phyloP scores from a whole-genome alignment of 2,888 invertebrate species.

The Troides oblongomaculatus region DNA sequence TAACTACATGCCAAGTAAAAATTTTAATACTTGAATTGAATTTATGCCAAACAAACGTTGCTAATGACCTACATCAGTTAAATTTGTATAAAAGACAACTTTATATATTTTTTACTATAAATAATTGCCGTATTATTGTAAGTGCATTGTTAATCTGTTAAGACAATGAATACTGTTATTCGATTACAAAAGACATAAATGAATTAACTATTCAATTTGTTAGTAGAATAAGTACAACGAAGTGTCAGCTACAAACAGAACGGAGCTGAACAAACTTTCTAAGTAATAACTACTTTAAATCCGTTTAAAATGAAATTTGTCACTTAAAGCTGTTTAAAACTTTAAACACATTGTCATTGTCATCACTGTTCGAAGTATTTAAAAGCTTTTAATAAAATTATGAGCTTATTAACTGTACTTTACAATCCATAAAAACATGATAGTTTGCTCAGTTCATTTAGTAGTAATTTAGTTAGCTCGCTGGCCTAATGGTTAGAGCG shows the following conservation, averaged over 20 bases:
- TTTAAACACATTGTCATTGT: not conserved
- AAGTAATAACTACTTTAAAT: slow-evolving; percentile 18
- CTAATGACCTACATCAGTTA: too few relatives aligned
- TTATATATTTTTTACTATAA: too few relatives aligned
- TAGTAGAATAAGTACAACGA: not conserved
- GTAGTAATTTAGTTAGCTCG: too few relatives aligned
- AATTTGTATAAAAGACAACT: too few relatives aligned
- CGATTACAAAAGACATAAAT: not conserved
- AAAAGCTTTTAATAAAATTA: slow-evolving; percentile 17
- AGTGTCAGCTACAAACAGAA: not conserved
- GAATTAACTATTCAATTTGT: not conserved
- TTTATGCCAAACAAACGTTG: too few relatives aligned
- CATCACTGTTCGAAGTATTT: slow-evolving; percentile 1
- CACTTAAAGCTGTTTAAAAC: slow-evolving; percentile 20
- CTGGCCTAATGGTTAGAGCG: too few relatives aligned
- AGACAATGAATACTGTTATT: too few relatives aligned
- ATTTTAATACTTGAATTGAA: not conserved
- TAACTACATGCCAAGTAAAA: not conserved
- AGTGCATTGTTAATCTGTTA: too few relatives aligned
- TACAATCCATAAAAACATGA: too few relatives aligned
- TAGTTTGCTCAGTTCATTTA: too few relatives aligned
- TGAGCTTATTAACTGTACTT: not conserved
- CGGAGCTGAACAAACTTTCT: slow-evolving; percentile 12
- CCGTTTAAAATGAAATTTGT: slow-evolving; percentile 19
- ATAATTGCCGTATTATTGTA: too few relatives aligned